Evolutionary conservation across 2,888 invertebrate species (phyloP), one percentile per base, ranked within the genome.

Genomic region (Philopedon plagiatum): DNA sequence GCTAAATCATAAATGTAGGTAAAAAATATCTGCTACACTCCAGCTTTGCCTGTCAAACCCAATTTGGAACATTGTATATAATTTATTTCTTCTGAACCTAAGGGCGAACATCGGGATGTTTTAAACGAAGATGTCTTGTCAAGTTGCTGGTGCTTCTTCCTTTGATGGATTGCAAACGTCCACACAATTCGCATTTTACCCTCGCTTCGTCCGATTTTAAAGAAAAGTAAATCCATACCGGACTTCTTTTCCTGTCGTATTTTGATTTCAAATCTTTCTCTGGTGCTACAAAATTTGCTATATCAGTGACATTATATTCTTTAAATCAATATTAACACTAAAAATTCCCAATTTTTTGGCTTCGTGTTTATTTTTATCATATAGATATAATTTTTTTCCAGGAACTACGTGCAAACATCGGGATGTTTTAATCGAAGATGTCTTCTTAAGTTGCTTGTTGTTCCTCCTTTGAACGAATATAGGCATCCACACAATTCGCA

Each of bases 401-500:
- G 15, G 4, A 39, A 15, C 15, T 39, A 39, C n/a, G 13, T 13
- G 9, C 39, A 13, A 9, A 39, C 39, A 39, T n/a, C 4, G 2
- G 39, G 15, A 15, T 39, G 51, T 51, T 29, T 51, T 13, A 5
- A 4, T 26, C 29, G 51, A 51, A 51, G 51, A 11, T 51, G 51
- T 29, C 51, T 26, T 51, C 8, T 51, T 19, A 51, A 13, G 15
- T 51, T 29, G n/a, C 51, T 15, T n/a, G 51, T 51, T 29, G 51
- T 15, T 13, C 13, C 21, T 23, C 46, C 26, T 29, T n/a, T 26
- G 13, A 5, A 51, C 13, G 51, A 29, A 15, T n/a, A 11, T 7
- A 29, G 0, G 8, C 13, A 15, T 7, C 9, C 4, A 29, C 51
- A 51, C 2, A 51, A 29, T 26, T 51, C 51, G 9, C 51, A 51